Evolutionary conservation across 2,797 vertebrate genomes (phyloP), one percentile per base, ranked within the genome.

Genomic region (Leptatherina wallacei): DNA sequence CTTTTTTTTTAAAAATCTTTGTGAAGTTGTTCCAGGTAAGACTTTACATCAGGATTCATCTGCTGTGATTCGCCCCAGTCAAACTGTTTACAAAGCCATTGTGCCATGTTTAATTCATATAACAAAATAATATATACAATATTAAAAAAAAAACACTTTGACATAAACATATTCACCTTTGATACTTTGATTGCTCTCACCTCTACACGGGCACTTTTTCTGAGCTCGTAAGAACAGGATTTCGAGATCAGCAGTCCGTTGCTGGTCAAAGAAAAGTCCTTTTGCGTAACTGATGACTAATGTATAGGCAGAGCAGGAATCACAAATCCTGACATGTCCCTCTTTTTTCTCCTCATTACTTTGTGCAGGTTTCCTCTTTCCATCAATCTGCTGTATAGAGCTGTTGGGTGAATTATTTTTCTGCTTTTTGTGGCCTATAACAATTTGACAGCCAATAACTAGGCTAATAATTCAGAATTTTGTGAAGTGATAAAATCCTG

Each of bases 391-490:
- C 33, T 36, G 2, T 38, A 42, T 49, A 42, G 6, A 22, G 16
- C 42, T 13, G 61, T 49, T 32, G 20, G 20, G 61, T 60, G 4
- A n/a, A 7, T 18, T 52, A 33, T 64, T 49, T 20, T 6, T 5
- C 7, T 11, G 0, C 3, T 16, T 61, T 58, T 59, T 11, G 13
- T 4, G 22, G 47, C 24, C 36, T 62, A 27, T 77, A 61, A 61
- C 29, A 52, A 35, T 69, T 80, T 68, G 51, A 74, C 1, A 57
- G 20, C 20, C 61, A 74, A 54, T 71, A 69, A 67, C 66, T 55
- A 64, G 33, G 38, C 54, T 33, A 61, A 76, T 52, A 77, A 57
- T 51, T 64, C 60, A 75, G 4, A 40, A 49, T n/a, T 73, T 22
- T 20, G 54, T 12, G 47, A 64, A 59, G n/a, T 76, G 52, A 73